Conservation (phyloP, 2,888 invertebrate genomes). For the Calephelis perditalis region DNA sequence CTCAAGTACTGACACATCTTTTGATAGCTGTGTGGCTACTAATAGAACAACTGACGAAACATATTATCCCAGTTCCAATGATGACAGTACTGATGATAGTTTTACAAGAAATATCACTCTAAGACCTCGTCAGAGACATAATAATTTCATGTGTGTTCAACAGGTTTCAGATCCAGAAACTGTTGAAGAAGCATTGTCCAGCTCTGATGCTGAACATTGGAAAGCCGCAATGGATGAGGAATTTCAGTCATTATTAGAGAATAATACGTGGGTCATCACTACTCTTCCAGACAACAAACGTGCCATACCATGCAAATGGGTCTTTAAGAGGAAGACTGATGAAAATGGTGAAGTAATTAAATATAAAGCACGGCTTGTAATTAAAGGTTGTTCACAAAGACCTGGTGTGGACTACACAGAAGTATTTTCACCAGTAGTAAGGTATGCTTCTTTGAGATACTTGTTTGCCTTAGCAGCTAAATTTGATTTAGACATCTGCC, state of each 20-base stretch:
- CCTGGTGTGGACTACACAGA: constrained; percentile 11
- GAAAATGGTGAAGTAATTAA: constrained; percentile 8
- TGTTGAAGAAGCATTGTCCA: no score
- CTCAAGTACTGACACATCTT: no score
- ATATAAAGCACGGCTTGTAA: constrained; percentile 15
- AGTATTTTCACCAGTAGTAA: constrained; percentile 26
- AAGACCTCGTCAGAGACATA: no score
- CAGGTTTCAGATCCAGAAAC: no score
- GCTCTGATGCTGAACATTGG: no score
- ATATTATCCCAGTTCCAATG: no score
- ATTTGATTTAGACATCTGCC: constrained; percentile 18
- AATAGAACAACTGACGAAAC: no score
- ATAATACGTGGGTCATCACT: not conserved
- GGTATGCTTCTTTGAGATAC: constrained; percentile 26
- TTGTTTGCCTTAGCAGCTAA: constrained; percentile 22
- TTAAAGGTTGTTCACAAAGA: constrained; percentile 9
- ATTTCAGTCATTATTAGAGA: not conserved
- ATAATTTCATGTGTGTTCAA: no score
- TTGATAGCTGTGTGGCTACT: no score
- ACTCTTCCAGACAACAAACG: not conserved
- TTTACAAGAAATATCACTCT: no score
- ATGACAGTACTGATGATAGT: no score
- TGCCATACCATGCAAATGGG: constrained; percentile 16
- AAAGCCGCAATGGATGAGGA: no score
- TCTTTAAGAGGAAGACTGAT: constrained; percentile 5